Evolutionary conservation across 2,797 vertebrate species (phyloP).

Genomic region (Onychomys torridus): DNA sequence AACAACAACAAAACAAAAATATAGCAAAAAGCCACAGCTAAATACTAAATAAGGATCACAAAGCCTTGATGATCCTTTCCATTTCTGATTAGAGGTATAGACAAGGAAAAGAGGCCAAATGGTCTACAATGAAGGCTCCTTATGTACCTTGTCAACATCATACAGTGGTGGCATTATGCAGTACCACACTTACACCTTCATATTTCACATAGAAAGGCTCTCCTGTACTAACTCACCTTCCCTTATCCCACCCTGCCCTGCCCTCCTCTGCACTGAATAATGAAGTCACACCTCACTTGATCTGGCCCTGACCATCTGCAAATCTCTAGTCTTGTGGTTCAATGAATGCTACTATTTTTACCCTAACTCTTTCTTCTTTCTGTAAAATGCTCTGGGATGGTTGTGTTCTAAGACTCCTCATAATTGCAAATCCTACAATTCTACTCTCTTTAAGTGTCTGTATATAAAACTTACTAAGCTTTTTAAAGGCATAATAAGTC

Average conservation of each 20-base stretch:
- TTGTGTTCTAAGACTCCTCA: neutral
- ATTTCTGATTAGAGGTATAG: neutral
- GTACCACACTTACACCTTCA: neutral
- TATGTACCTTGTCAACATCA: neutral
- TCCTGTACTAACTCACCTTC: neutral
- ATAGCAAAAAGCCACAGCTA: neutral
- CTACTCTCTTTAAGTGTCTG: constrained; percentile 32
- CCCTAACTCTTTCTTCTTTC: neutral
- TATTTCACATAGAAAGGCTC: neutral
- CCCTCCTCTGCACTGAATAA: neutral
- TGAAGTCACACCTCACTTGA: neutral
- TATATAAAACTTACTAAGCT: constrained; percentile 55
- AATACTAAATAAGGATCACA: neutral
- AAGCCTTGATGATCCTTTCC: neutral
- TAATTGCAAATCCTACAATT: constrained; percentile 39
- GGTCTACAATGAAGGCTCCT: neutral
- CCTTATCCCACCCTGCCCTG: neutral
- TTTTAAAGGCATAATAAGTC: constrained; percentile 54
- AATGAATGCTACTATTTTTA: neutral
- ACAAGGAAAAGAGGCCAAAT: neutral
- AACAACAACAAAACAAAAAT: neutral
- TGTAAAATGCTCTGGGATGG: neutral
- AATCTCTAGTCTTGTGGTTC: neutral
- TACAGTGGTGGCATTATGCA: neutral
- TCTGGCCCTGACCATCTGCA: neutral